A percentile compares a stretch with the other conserved stretches of the same genome.
These are phyloP conservation scores for Acrobasis repandana DNA, from an alignment of 2,888 invertebrate species.

Conservation along the genomic window DNA sequence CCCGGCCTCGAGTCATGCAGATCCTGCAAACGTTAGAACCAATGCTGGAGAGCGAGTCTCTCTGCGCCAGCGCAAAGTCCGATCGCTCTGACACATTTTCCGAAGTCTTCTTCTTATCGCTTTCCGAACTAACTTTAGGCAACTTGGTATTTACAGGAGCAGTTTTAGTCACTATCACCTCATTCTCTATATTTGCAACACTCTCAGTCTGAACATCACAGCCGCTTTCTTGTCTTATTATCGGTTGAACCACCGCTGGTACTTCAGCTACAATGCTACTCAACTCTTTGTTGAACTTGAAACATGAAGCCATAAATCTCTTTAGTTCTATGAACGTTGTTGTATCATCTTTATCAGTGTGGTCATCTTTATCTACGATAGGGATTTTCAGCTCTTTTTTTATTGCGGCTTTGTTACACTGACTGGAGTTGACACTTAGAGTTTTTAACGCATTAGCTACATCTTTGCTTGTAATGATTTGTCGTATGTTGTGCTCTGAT, in stretches of 20 bases:
- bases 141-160: conserved; percentile 47
- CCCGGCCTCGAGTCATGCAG: conserved; percentile 81
- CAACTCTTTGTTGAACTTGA: conserved; percentile 56
- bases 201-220: conserved; percentile 46
- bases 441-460: conserved; percentile 66
- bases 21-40: conserved; percentile 86
- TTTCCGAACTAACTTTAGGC: conserved; percentile 45
- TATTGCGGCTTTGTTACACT: conserved; percentile 44
- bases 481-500: conserved; percentile 70
- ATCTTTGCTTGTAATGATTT: conserved; percentile 65
- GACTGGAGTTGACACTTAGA: conserved; percentile 52
- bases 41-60: conserved; percentile 78
- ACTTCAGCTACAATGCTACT: conserved; percentile 43
- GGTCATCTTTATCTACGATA: conserved; percentile 42
- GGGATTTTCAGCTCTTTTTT: conserved; percentile 58
- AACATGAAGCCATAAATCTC: conserved; percentile 69
- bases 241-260: conserved; percentile 48
- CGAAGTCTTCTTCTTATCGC: conserved; percentile 59
- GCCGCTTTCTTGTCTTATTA: conserved; percentile 44
- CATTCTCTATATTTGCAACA: conserved; percentile 42
- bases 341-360: conserved; percentile 42
- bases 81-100: conserved; percentile 61
- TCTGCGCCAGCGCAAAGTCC: conserved; percentile 55
- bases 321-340: conserved; percentile 63
- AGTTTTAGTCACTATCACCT: conserved; percentile 53